A percentile compares a stretch with the other conserved stretches of the same genome.
Evolutionary conservation across 2,888 invertebrate genomes (phyloP).

Genomic region (Spilarctia lutea): DNA sequence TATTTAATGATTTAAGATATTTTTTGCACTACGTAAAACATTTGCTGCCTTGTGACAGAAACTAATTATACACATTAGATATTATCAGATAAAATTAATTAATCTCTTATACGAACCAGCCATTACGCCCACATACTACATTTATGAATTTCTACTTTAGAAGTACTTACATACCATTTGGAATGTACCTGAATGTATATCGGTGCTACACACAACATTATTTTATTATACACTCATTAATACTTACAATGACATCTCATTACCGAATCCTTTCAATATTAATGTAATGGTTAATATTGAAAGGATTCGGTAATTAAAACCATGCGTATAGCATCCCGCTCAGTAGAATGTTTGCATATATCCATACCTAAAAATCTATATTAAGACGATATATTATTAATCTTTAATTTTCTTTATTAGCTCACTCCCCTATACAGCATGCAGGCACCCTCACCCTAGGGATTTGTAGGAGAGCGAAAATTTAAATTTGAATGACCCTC

Average conservation of each 20-base stretch:
- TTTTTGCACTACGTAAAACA: not conserved
- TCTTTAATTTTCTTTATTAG: slow-evolving; percentile 87
- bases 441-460: slow-evolving; percentile 73
- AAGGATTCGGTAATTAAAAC: not conserved
- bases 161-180: not conserved
- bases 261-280: not conserved
- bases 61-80: not conserved
- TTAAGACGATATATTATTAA: slow-evolving; percentile 85
- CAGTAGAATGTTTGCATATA: slow-evolving; percentile 60
- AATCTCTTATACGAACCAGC: not conserved
- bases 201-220: not conserved
- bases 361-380: slow-evolving; percentile 77
- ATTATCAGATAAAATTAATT: not conserved
- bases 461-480: slow-evolving; percentile 79
- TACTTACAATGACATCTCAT: not conserved
- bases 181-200: not conserved
- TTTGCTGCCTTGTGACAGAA: not conserved
- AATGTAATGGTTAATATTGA: too few relatives aligned
- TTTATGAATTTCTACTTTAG: not conserved
- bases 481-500: slow-evolving; percentile 85
- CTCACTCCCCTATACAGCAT: slow-evolving; percentile 71
- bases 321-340: slow-evolving; percentile 8
- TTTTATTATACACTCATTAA: not conserved
- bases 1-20: not conserved
- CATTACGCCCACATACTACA: not conserved